phyloP scores from a whole-genome alignment of 2,888 invertebrate genomes.

The Ophion ellenae region DNA sequence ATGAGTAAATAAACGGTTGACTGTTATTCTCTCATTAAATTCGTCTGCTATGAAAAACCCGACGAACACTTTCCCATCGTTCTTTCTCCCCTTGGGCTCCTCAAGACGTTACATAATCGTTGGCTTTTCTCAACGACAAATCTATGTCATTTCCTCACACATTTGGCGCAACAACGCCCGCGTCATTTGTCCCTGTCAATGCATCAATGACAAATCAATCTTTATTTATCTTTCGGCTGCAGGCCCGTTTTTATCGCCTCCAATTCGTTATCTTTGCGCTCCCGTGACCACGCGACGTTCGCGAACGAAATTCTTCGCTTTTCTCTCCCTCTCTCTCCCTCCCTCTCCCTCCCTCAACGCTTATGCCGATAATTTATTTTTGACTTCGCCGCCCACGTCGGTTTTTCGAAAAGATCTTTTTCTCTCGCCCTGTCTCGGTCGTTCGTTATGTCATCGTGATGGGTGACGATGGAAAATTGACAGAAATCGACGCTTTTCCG shows the following conservation, averaged over 20 bases:
- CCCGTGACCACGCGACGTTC: neutral
- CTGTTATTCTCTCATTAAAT: neutral
- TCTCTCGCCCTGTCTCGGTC: conserved; percentile 16
- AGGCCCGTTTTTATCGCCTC: neutral
- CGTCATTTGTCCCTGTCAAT: conserved; percentile 45
- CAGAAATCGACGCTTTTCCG: neutral
- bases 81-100: neutral
- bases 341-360: neutral
- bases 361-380: conserved; percentile 51
- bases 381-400: conserved; percentile 41
- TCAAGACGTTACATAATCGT: conserved; percentile 60
- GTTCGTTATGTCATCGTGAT: conserved; percentile 51
- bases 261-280: neutral
- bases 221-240: neutral
- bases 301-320: neutral
- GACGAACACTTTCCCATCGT: neutral
- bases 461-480: neutral
- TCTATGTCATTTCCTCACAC: neutral
- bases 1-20: neutral
- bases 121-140: conserved; percentile 23
- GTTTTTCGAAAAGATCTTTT: neutral
- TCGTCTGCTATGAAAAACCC: conserved; percentile 4
- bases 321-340: neutral
- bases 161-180: conserved; percentile 31
- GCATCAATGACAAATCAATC: conserved; percentile 8